Base-by-base conservation (phyloP, 2,797 vertebrate genomes). In the Heliangelus exortis region DNA sequence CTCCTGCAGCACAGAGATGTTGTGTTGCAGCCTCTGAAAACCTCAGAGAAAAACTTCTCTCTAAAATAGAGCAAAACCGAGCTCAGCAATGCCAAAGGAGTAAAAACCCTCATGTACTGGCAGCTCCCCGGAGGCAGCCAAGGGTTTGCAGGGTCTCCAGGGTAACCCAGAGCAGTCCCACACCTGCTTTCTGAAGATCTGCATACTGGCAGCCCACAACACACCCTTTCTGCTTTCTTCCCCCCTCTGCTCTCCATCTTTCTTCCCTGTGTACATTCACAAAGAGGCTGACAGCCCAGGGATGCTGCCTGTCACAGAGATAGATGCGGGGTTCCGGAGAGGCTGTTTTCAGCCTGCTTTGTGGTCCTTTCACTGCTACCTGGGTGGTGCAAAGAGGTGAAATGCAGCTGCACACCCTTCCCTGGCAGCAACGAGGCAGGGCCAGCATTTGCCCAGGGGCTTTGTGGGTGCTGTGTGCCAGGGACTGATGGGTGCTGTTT, bases 241-340 rank as follows among this genome's bases (percentile, higher is more conserved):
- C 25, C 55, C 19, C 10, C 78, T 63, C 66, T 53, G 34, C 39
- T 71, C 48, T 45, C 58, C 53, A 4, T 26, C 69, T 28, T 62
- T 41, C 55, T n/a, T n/a, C 39, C 45, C 16, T 6, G 16, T 7
- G 53, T 11, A 31, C 12, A 4, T 22, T 29, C n/a, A 39, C 0
- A 0, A 53, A 50, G 41, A 48, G 13, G 47, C 67, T 45, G 41
- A 12, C 13, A 39, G 63, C 62, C 7, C 33, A 39, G 75, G 63
- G 88, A 10, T 8, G 61, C 16, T 26, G 20, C 7, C 66, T 6
- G 1, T 41, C 11, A 33, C 0, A 3, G 61, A 59, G 61, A 14
- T 0, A 55, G 21, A 36, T 2, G 4, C 15, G 36, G 50, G 57
- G 22, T n/a, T 72, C 34, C 36, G 39, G 48, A 67, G 36, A 9